Evolutionary conservation across 2,113 vertebrate genomes (phyloP), one percentile per base, ranked within the genome.

Genomic region (Sander lucioperca): DNA sequence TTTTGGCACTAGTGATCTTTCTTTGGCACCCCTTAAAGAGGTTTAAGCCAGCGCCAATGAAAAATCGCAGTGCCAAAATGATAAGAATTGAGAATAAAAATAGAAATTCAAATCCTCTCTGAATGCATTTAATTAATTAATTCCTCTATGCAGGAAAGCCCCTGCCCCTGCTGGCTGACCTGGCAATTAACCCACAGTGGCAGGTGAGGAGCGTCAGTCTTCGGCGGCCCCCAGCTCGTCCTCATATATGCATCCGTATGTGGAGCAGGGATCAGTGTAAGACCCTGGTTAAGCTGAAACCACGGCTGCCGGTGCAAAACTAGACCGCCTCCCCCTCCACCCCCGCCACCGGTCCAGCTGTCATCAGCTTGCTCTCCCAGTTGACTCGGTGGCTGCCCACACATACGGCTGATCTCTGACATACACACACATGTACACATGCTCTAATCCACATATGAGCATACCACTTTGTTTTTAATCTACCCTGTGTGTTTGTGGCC

Each of bases 251-350:
- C 50, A 21, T 86, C 45, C 27, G 36, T 87, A 86, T 90, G 76
- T 83, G 80, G 82, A 92, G 82, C 82, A 87, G 75, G 87, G 90
- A 94, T 95, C 91, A 94, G 75, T 59, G 77, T 94, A 94, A 94
- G 80, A 93, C 83, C 71, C 68, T 72, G 78, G 87, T 91, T 95
- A 94, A 93, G 86, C 88, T 90, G 72, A 86, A 86, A 58, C 79
- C 25, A 19, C 82, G 75, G 88, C 62, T 78, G 65, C 69, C 80
- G 12, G n/a, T 80, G 77, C 86, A 74, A 78, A 84, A 74, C 80
- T 78, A 73, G 71, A 82, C 71, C 80, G 19, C 64, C 65, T 23
- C 39, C 50, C 59, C 57, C 66, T 27, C 66, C 61, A 25, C 70
- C 79, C 66, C 66, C 2, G 50, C 84, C 79, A 33, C 63, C 64